Base-by-base conservation (phyloP, 1,140 invertebrate genomes). In the Bombus waltoni region DNA sequence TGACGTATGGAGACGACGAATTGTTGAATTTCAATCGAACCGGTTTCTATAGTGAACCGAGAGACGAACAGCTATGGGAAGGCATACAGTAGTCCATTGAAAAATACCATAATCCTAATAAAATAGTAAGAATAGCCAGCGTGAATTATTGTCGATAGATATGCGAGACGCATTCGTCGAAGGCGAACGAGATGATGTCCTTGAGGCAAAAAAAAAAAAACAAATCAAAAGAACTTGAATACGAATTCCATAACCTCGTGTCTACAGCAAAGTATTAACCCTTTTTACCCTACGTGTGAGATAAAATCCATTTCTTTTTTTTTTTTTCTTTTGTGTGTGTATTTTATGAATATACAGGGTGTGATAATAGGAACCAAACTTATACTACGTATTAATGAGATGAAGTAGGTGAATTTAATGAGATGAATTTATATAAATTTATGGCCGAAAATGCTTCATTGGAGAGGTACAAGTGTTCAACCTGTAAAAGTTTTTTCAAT, bases 1-100 rank as follows among this genome's bases (percentile, higher is more conserved):
- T 44, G 28, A 44, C 28, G 28, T 66, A 78, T 66, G 40, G n/a
- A 44, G 44, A 66, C 18, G 35, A 57, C 13, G 28, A 28, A 78
- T 78, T 18, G 38, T 65, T 78, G 76, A 66, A 42, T 78, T 78
- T 78, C 76, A 40, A 66, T 65, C 13, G 57, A 62, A 78, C 76
- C 28, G 76, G 76, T 78, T 78, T 25, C n/a, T 66, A 15, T 65
- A 25, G 13, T 13, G 8, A 25, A 15, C 0, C 25, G 3, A 59
- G 38, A 40, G 25, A 38, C 47, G 0, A 40, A 28, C 38, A 11
- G 38, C 28, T 4, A 32, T 32, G 35, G 57, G 22, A 35, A 59
- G 47, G 3, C 25, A 10, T 35, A 76, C 35, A 5, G 38, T 57
- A 32, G 53, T 18, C 35, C 75, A 53, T 22, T 53, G 6, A 22